Conservation (phyloP, 2,113 vertebrate species). For the Naja naja region DNA sequence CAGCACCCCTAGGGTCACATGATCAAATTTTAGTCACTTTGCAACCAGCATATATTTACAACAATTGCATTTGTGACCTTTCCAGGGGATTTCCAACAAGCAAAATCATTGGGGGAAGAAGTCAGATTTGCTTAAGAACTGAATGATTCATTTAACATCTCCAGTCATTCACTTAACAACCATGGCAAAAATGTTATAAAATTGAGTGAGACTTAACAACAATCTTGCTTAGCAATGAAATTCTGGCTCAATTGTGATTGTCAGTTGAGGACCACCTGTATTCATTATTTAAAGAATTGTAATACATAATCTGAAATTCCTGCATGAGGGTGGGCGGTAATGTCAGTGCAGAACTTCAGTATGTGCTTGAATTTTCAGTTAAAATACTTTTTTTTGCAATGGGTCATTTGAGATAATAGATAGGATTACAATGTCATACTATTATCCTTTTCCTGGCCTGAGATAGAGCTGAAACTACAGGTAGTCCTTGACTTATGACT, state of each 20-base stretch:
- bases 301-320: neutral
- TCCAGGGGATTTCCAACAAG: neutral
- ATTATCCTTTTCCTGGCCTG: slow-evolving; percentile 2
- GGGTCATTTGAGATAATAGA: neutral
- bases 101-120: neutral
- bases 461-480: neutral
- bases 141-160: neutral
- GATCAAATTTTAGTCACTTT: neutral
- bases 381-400: neutral
- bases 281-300: neutral
- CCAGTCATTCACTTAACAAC: neutral
- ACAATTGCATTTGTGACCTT: neutral
- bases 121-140: neutral
- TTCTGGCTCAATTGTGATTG: neutral
- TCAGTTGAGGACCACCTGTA: neutral
- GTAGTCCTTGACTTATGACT: too few species aligned
- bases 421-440: neutral
- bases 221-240: neutral
- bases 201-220: neutral
- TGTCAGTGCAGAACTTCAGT: slow-evolving; percentile 4
- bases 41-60: neutral
- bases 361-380: neutral
- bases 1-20: neutral
- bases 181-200: neutral
- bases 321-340: neutral